Conservation (phyloP, 1,140 invertebrate genomes). For the Brachionus asplanchnoidis region DNA sequence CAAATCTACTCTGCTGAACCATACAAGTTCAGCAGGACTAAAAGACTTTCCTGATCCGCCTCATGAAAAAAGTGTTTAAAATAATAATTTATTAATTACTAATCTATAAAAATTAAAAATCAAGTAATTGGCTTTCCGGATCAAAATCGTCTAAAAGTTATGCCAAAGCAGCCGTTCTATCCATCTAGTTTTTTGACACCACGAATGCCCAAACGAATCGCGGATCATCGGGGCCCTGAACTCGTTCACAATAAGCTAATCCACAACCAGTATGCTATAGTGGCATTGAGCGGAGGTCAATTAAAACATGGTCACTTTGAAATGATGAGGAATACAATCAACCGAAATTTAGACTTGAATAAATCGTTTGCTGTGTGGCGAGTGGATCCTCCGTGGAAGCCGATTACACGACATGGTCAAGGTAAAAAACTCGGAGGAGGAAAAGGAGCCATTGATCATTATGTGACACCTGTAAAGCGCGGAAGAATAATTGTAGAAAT, state of each 20-base stretch:
- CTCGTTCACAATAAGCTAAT: conserved; percentile 72
- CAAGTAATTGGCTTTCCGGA: conserved; percentile 35
- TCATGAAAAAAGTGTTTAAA: background rate
- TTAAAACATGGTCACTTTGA: conserved; percentile 76
- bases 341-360: conserved; percentile 72
- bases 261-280: conserved; percentile 82
- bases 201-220: conserved; percentile 75
- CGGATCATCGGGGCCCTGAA: conserved; percentile 83
- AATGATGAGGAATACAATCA: conserved; percentile 72
- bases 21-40: background rate
- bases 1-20: background rate
- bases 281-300: conserved; percentile 76
- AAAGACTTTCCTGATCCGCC: conserved; percentile 30
- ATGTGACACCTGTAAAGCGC: conserved; percentile 82
- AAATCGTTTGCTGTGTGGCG: conserved; percentile 84
- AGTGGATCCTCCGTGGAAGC: conserved; percentile 87
- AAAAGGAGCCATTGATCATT: conserved; percentile 90
- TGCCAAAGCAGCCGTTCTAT: conserved; percentile 3
- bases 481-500: conserved; percentile 90
- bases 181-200: conserved; percentile 47
- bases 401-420: conserved; percentile 80
- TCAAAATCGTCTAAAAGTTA: background rate
- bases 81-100: background rate
- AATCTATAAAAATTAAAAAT: background rate
- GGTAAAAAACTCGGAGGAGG: conserved; percentile 90